Percentiles rank a stretch among this genome's conserved stretches.
phyloP scores from a whole-genome alignment of 2,888 invertebrate genomes.

The Cremastobaeus sp. region DNA sequence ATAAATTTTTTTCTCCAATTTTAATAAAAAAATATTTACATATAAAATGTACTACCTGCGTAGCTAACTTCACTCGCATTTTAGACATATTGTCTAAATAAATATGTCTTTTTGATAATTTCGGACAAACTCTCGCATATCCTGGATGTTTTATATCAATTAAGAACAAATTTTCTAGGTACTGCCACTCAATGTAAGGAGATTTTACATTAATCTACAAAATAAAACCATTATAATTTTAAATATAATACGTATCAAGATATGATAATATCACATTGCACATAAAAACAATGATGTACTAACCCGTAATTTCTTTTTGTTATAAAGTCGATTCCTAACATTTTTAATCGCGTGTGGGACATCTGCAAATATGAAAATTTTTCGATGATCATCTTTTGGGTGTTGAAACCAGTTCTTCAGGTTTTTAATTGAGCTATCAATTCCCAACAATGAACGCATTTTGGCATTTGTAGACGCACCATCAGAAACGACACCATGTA shows the following conservation, averaged over 20 bases:
- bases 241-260: not conserved
- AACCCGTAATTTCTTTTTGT: constrained; percentile 4
- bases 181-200: not conserved
- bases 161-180: constrained; percentile 1
- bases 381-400: constrained; percentile 4
- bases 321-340: constrained; percentile 17
- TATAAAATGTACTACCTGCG: constrained; percentile 23
- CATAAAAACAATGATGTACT: not conserved
- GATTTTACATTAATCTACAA: not conserved
- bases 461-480: constrained; percentile 25
- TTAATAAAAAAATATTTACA: not conserved
- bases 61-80: constrained; percentile 27
- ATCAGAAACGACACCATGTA: constrained; percentile 36
- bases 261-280: not conserved
- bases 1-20: not conserved
- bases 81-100: constrained; percentile 9
- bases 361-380: constrained; percentile 23
- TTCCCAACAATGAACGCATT: constrained; percentile 21
- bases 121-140: constrained; percentile 22
- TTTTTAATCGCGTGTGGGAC: constrained; percentile 19
- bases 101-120: constrained; percentile 13
- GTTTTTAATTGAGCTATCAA: not conserved
- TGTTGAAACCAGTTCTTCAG: constrained; percentile 19
- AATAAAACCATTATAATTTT: too few relatives aligned
- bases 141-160: not conserved